These are phyloP conservation scores for Caenorhabditis inopinata DNA, from an alignment of 1,140 invertebrate species.

Conservation along the genomic window DNA sequence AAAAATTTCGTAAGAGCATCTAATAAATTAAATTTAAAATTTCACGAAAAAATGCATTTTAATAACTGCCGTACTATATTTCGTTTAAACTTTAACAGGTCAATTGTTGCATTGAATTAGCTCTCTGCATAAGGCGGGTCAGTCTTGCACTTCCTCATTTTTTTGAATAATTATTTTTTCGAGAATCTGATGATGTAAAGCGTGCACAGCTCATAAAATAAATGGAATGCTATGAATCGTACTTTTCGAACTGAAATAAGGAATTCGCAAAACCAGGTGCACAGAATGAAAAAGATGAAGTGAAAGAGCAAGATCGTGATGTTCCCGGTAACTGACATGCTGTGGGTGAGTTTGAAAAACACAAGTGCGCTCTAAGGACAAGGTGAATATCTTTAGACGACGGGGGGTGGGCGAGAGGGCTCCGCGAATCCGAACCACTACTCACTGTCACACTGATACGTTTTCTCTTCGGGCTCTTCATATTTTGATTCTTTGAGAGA, in stretches of 20 bases:
- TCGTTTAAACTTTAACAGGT: too few relatives aligned
- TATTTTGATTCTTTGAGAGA: neutral
- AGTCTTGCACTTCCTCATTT: too few relatives aligned
- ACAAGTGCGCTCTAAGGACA: neutral
- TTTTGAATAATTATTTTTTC: too few relatives aligned
- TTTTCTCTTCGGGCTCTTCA: conserved; percentile 17
- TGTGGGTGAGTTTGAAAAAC: neutral
- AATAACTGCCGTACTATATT: too few relatives aligned
- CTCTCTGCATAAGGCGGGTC: too few relatives aligned
- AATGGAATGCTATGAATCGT: neutral
- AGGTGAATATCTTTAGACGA: neutral
- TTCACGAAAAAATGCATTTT: too few relatives aligned
- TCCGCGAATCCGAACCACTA: neutral
- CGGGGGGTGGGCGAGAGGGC: neutral
- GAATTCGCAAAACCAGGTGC: too few relatives aligned
- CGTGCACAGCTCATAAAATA: neutral
- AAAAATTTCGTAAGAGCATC: neutral
- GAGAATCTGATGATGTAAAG: too few relatives aligned
- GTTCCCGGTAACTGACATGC: conserved; percentile 33
- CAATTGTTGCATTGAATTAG: too few relatives aligned
- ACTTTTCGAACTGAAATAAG: neutral
- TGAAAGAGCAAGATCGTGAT: neutral
- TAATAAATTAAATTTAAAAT: too few relatives aligned
- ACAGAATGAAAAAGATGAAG: neutral
- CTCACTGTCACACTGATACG: conserved; percentile 20